These are phyloP conservation scores for Phaenicophaeus curvirostris DNA, from an alignment of 2,797 vertebrate genomes.

Conservation along the genomic window DNA sequence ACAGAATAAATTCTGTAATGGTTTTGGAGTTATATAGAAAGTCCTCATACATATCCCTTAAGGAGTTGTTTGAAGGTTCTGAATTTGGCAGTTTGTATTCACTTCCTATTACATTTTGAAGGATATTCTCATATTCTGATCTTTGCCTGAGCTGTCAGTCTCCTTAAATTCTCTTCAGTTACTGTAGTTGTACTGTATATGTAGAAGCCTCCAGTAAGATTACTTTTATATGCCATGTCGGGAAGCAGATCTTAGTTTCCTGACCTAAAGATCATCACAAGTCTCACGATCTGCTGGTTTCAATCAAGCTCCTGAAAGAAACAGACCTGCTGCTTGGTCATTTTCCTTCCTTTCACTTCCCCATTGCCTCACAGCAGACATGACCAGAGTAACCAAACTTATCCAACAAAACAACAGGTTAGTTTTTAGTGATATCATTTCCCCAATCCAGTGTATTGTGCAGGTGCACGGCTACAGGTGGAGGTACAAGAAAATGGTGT, in stretches of 20 bases:
- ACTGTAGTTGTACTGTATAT: not conserved
- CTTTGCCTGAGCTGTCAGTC: not conserved
- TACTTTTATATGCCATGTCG: not conserved
- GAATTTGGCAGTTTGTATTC: not conserved
- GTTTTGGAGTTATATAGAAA: not conserved
- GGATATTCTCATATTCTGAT: not conserved
- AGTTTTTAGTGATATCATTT: not conserved
- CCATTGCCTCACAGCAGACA: not conserved
- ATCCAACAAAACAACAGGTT: not conserved
- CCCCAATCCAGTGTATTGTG: not conserved
- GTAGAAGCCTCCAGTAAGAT: not conserved
- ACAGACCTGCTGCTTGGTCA: not conserved
- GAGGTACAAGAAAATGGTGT: not conserved
- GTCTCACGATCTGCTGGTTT: not conserved
- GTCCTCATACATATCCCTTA: not conserved
- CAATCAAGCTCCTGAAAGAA: not conserved
- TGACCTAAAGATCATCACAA: not conserved
- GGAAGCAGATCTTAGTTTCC: not conserved
- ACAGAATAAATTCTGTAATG: not conserved
- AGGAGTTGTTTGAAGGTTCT: not conserved
- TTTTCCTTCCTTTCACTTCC: not conserved
- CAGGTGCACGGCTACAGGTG: not conserved
- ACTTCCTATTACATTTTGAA: not conserved
- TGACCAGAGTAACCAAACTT: not conserved
- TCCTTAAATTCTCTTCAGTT: not conserved